These are phyloP conservation scores for Choloepus hoffmanni DNA, from an alignment of 2,113 vertebrate species.

Conservation along the genomic window DNA sequence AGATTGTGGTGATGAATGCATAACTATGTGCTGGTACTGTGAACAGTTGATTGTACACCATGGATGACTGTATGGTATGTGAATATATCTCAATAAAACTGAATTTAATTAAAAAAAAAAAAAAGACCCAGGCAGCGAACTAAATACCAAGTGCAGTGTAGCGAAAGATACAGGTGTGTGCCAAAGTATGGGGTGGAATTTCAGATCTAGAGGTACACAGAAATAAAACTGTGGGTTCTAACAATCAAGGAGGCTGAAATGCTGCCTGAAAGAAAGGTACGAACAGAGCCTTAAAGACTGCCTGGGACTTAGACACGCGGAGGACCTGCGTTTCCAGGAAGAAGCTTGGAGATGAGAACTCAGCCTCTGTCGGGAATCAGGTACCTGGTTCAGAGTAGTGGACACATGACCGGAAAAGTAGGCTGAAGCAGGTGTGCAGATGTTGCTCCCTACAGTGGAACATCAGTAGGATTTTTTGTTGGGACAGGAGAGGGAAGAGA, in stretches of 20 bases:
- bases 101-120: no score
- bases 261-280: not conserved
- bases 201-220: not conserved
- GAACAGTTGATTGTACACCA: no score
- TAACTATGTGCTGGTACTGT: no score
- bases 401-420: not conserved
- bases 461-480: not conserved
- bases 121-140: no score
- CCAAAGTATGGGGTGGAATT: rapidly evolving
- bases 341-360: not conserved
- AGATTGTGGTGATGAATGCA: no score
- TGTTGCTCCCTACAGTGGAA: rapidly evolving
- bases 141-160: no score
- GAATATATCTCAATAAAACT: no score
- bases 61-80: no score
- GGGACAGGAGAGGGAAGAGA: not conserved
- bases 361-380: not conserved
- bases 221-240: not conserved
- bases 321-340: not conserved
- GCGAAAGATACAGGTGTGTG: no score
- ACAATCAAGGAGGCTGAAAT: rapidly evolving
- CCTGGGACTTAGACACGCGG: rapidly evolving
- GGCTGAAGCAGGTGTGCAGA: rapidly evolving
- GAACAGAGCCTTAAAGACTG: not conserved
- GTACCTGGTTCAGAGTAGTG: not conserved